A percentile compares a stretch with the other conserved stretches of the same genome.
Evolutionary conservation across 2,113 vertebrate genomes (phyloP).

Genomic region (Ceyx cyanopectus): DNA sequence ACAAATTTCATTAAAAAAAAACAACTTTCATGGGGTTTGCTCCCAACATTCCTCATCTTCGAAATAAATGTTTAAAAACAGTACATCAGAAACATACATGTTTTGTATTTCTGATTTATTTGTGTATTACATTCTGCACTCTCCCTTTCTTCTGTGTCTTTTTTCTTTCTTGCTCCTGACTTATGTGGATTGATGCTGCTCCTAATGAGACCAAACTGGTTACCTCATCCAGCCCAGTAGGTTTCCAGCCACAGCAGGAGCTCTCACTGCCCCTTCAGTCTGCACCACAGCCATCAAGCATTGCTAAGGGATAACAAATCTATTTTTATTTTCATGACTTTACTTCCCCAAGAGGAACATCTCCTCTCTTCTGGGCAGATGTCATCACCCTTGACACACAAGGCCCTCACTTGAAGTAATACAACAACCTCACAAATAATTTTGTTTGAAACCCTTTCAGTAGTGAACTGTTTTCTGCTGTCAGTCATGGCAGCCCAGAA

Average conservation of each 20-base stretch:
- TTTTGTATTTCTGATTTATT: neutral
- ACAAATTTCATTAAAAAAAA: neutral
- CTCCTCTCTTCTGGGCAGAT: neutral
- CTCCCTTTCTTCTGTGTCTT: neutral
- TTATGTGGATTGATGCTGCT: neutral
- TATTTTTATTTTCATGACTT: neutral
- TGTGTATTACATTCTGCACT: neutral
- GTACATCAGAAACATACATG: neutral
- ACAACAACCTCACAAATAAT: neutral
- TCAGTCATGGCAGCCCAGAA: neutral
- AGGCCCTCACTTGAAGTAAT: neutral
- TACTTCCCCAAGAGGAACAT: neutral
- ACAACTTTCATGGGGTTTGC: neutral
- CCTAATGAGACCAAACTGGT: neutral
- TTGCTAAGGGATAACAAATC: neutral
- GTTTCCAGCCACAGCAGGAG: neutral
- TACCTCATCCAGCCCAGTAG: neutral
- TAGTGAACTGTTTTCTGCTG: neutral
- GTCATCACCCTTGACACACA: fast-evolving
- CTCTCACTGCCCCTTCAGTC: neutral
- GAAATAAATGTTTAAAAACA: neutral
- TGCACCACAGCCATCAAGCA: neutral
- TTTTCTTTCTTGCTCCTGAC: neutral
- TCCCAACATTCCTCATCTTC: neutral
- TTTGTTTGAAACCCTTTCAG: neutral